Conservation (phyloP, 2,888 invertebrate species). For the Polia nebulosa region DNA sequence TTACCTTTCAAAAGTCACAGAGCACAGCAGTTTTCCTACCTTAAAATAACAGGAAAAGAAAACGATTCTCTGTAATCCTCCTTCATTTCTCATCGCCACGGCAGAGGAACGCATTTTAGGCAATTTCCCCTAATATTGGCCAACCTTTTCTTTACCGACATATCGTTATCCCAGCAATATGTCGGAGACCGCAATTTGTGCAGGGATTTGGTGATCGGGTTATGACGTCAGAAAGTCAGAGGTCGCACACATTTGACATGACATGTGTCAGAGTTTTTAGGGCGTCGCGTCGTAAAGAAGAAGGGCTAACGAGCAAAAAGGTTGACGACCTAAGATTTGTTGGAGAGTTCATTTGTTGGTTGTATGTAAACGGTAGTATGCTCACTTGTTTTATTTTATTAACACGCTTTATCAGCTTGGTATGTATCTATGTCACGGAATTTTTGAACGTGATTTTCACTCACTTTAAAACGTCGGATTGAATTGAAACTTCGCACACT, state of each 20-base stretch:
- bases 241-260: slow-evolving; percentile 31
- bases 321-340: slow-evolving; percentile 9
- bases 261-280: slow-evolving; percentile 49
- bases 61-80: slow-evolving; percentile 42
- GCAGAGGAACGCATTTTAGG: slow-evolving; percentile 41
- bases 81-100: slow-evolving; percentile 41
- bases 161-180: slow-evolving; percentile 61
- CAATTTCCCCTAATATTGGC: slow-evolving; percentile 58
- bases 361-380: not conserved
- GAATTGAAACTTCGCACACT: too few relatives aligned
- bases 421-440: too few relatives aligned
- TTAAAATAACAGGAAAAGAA: slow-evolving; percentile 50
- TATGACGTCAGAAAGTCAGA: slow-evolving; percentile 52
- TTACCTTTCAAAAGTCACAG: slow-evolving; percentile 10
- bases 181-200: slow-evolving; percentile 55
- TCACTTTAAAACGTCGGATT: too few relatives aligned
- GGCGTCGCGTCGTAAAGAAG: slow-evolving; percentile 40
- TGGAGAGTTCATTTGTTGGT: not conserved
- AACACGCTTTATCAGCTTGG: too few relatives aligned
- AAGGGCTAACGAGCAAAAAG: slow-evolving; percentile 37
- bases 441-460: too few relatives aligned
- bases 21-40: not conserved
- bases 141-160: slow-evolving; percentile 51
- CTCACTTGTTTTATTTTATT: not conserved
- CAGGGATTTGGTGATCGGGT: slow-evolving; percentile 53